These are phyloP conservation scores for Takifugu rubripes DNA, from an alignment of 2,797 vertebrate species.

Conservation along the genomic window DNA sequence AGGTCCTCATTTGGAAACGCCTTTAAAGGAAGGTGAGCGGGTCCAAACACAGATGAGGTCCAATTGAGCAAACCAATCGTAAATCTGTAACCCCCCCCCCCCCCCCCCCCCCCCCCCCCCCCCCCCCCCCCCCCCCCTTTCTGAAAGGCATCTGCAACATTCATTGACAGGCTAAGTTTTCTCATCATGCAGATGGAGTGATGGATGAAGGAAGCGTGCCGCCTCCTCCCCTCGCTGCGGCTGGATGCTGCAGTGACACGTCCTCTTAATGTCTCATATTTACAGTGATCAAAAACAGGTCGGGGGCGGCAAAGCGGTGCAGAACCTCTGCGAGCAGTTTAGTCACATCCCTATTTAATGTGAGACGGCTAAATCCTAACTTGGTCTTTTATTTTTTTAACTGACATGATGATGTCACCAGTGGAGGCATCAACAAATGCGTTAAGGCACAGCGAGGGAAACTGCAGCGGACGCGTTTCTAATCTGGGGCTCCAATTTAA, in stretches of 20 bases:
- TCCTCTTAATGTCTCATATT: slow-evolving; percentile 52
- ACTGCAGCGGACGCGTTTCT: slow-evolving; percentile 55
- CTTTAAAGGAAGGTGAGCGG: slow-evolving; percentile 70
- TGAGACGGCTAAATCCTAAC: slow-evolving; percentile 14
- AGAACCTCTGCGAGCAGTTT: slow-evolving; percentile 38
- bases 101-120: slow-evolving; percentile 1
- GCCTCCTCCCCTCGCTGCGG: slow-evolving; percentile 15
- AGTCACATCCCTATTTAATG: slow-evolving; percentile 4
- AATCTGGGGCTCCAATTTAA: slow-evolving; percentile 26
- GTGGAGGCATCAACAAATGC: slow-evolving; percentile 69
- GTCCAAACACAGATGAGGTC: slow-evolving; percentile 58
- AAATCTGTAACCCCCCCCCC: too few species aligned
- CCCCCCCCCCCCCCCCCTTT: slow-evolving; percentile 13
- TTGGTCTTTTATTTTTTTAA: slow-evolving; percentile 3
- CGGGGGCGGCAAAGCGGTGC: slow-evolving; percentile 37
- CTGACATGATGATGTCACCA: slow-evolving; percentile 12
- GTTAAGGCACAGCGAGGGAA: slow-evolving; percentile 84
- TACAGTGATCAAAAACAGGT: slow-evolving; percentile 42
- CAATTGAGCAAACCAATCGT: slow-evolving; percentile 58
- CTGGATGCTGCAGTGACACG: slow-evolving; percentile 21
- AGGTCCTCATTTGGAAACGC: slow-evolving; percentile 79
- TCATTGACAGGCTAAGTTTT: slow-evolving; percentile 86
- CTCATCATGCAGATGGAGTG: slow-evolving; percentile 85
- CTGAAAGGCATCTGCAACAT: slow-evolving; percentile 88
- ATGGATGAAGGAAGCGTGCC: slow-evolving; percentile 46